Evolutionary conservation across 2,797 vertebrate genomes (phyloP).

Genomic region (Characodon lateralis): DNA sequence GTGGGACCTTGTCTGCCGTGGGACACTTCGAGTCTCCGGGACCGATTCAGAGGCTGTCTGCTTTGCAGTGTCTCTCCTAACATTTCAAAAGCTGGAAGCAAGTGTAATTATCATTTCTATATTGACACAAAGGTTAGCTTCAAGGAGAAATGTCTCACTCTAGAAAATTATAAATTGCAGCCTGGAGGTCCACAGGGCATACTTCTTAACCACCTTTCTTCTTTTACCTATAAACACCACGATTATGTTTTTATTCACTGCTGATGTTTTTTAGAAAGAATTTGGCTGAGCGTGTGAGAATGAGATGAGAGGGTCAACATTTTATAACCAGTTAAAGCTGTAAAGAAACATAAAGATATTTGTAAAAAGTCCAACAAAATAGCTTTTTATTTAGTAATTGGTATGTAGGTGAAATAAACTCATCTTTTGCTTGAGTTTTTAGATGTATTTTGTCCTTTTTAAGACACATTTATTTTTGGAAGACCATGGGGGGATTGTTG

Average conservation of each 20-base stretch:
- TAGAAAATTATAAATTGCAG: not conserved
- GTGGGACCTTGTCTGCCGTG: conserved; percentile 50
- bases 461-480: too few species aligned
- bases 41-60: conserved; percentile 11
- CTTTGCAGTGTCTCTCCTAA: not conserved
- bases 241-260: not conserved
- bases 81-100: conserved; percentile 3
- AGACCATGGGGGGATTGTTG: too few species aligned
- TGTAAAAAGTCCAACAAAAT: not conserved
- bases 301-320: not conserved
- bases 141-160: not conserved
- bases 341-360: not conserved
- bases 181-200: not conserved
- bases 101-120: not conserved
- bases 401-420: too few species aligned
- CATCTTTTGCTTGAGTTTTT: too few species aligned
- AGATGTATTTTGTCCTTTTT: too few species aligned
- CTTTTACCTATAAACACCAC: too few species aligned
- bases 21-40: conserved; percentile 11
- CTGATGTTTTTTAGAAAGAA: not conserved
- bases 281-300: not conserved
- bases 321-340: not conserved
- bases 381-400: too few species aligned
- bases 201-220: not conserved
- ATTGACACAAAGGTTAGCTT: not conserved